Base-by-base conservation (phyloP, 2,797 vertebrate species). In the Limnodromus scolopaceus region DNA sequence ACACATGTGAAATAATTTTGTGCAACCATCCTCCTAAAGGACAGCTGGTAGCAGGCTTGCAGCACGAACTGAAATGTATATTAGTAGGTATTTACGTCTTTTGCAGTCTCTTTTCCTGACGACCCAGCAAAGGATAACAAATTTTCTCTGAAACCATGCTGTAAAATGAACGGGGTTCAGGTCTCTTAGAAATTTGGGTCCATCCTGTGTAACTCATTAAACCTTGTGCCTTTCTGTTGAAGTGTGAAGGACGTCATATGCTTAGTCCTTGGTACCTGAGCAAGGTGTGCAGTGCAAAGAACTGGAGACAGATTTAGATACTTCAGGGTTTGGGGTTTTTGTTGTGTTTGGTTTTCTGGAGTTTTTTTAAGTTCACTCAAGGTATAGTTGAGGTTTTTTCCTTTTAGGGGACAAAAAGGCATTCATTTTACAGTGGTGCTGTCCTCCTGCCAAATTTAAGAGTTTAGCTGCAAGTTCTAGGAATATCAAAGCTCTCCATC, bases 11-110 rank as follows among this genome's bases (percentile, higher is more conserved):
- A 89, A 95, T 92, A 81, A 93, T 97, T 92, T 41, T 87, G 81
- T 93, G 86, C 86, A 92, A 10, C 92, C 82, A 55, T 85, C 68
- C 75, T 87, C 80, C 84, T 61, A 38, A 66, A 84, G 94, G 77
- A 79, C 96, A 96, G 92, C 87, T 93, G 84, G 68, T 36, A 77
- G 81, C 38, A 39, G 89, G 79, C 71, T 95, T 58, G 24, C 51
- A 82, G 84, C 81, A 38, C 1, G 1, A 48, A 45, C 76, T 74
- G 41, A 22, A 48, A 68, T 30, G 55, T 54, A 1, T 60, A 2
- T 84, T 34, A 69, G 51, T 46, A 82, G 66, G 34, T 68, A 87
- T 82, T 93, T 81, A 51, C 70, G 70, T 76, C 63, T 55, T 68
- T 32, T 58, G 36, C 51, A 61, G 68, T 36, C 74, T 69, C 65